These are phyloP conservation scores for Labeo calbasu DNA, from an alignment of 2,797 vertebrate species.

Conservation along the genomic window DNA sequence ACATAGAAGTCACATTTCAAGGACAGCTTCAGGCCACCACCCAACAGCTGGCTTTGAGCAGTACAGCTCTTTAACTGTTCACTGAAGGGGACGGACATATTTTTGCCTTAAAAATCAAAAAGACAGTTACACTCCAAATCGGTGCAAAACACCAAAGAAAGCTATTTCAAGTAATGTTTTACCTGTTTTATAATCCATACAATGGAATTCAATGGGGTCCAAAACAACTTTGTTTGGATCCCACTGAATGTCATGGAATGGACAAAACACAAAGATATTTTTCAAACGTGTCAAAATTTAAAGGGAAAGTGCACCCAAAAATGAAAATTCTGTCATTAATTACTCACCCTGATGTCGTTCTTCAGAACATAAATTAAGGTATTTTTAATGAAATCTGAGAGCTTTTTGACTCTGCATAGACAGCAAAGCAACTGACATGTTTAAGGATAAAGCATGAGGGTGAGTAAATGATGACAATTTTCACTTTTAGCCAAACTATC, in stretches of 20 bases:
- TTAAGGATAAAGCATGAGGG: too few relatives aligned
- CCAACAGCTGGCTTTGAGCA: neutral
- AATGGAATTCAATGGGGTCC: neutral
- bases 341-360: too few relatives aligned
- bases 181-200: neutral
- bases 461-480: neutral
- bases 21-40: neutral
- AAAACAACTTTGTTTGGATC: neutral
- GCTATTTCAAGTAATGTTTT: neutral
- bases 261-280: neutral
- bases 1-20: neutral
- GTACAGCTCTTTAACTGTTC: neutral
- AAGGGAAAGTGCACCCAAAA: too few relatives aligned
- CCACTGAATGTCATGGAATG: neutral
- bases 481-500: neutral
- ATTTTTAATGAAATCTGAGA: too few relatives aligned
- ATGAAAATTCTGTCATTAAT: too few relatives aligned
- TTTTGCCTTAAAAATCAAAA: neutral
- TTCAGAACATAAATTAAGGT: too few relatives aligned
- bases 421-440: too few relatives aligned
- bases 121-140: neutral
- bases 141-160: neutral
- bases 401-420: too few relatives aligned
- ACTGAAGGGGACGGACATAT: neutral
- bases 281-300: neutral